Base-by-base conservation (phyloP, 2,888 invertebrate genomes). In the Sphinx pinastri region DNA sequence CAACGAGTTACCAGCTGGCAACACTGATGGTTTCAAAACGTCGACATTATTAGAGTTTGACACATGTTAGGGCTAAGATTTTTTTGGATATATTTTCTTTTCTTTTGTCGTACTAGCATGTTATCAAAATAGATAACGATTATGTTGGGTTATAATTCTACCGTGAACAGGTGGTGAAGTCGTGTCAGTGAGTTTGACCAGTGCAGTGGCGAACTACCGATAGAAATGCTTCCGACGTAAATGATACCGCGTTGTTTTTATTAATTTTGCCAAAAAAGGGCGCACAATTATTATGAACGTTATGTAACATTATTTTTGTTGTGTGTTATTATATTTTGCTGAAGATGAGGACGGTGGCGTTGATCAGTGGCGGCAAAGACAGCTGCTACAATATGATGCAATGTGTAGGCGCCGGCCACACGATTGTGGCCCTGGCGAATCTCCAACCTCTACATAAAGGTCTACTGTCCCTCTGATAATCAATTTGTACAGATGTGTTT, bases 341-440 rank as follows among this genome's bases (percentile, higher is more conserved):
- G 71, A 95, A 94, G 87, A 98, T 98, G 98, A 97, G 95, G 94
- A 97, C 97, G 78, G 97, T 98, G 80, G 98, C 97, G 74, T 95
- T 98, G 91, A 96, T 98, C 79, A 99, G 99, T 94, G 99, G 99
- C 81, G 99, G 99, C 80, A 99, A 99, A 94, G 99, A 99, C 94
- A 99, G 99, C 94, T 99, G 98, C 94, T 99, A 98, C 94, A 99
- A 99, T 90, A 97, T 99, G 97, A 97, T 99, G 97, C 98, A 99
- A 95, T 99, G 99, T 94, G 96, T 98, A 77, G 97, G 97, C 79
- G 98, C 98, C 86, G 99, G 99, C 68, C 99, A 99, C 93, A 95
- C 97, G 81, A 97, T 99, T 81, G 98, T 99, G 70, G 99, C 99
- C 55, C 94, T 99, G 85, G 99, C 99, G 78, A 99, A 99, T 95